Base-by-base conservation (phyloP, 2,888 invertebrate genomes). In the Oithona nana region DNA sequence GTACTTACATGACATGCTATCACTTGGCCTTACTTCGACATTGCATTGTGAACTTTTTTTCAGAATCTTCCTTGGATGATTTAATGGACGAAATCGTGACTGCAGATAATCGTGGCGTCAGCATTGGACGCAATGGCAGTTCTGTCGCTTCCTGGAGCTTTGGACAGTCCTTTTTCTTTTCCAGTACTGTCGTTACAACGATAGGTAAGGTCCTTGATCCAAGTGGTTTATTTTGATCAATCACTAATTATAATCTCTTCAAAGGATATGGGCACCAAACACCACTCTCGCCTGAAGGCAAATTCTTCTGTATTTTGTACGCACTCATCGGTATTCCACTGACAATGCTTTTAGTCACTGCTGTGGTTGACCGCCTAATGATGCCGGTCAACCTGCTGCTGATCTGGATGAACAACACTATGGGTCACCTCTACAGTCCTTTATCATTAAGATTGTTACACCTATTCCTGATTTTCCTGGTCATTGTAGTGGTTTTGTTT, bases 201-300 rank as follows among this genome's bases (percentile, higher is more conserved):
- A 88, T 89, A 66, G 86, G 86, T 84, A 73, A 74, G 71, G 68
- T 28, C 11, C 3, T 26, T 31, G 3, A 22, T 26, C n/a, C 26
- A 31, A 61, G n/a, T 30, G 29, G 13, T 59, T 28, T 16, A 28
- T 8, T 58, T 26, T 60, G 6, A 30, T 1, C 2, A 48, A 4
- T 6, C 16, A 22, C 6, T 4, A 39, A 50, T 22, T 58, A 13
- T 59, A 20, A 20, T 11, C 2, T 22, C 3, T 50, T 61, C 16
- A n/a, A 22, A 88, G 88, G 89, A 60, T 92, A 90, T 74, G 90
- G 90, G 4, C 86, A 88, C 73, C 86, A 89, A 61, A 86, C 88
- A 0, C 89, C 90, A 0, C 76, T 88, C 20, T 86, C 88, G 57
- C 80, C 84, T 73, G 83, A 82, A 1, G 90, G 92, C 29, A 89